phyloP scores from a whole-genome alignment of 1,140 invertebrate genomes.

The Macrotrachela quadricornifera region DNA sequence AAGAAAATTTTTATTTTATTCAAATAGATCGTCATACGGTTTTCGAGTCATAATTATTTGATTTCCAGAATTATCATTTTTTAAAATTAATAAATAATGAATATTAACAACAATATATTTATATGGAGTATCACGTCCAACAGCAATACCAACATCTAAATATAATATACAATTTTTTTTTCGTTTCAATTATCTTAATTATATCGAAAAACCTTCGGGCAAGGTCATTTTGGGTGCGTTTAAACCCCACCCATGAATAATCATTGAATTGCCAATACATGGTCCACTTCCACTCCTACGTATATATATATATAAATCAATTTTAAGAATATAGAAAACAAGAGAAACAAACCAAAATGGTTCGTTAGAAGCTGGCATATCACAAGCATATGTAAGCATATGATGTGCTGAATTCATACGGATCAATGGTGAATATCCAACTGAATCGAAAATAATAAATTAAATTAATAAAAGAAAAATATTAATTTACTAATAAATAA shows the following conservation, averaged over 20 bases:
- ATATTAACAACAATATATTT: slow-evolving; percentile 55
- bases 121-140: slow-evolving; percentile 32
- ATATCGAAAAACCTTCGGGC: slow-evolving; percentile 41
- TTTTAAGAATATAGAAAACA: slow-evolving; percentile 52
- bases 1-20: not conserved
- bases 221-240: slow-evolving; percentile 65
- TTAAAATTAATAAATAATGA: slow-evolving; percentile 55
- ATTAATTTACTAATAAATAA: too few species aligned
- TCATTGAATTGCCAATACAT: slow-evolving; percentile 24
- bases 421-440: slow-evolving; percentile 46
- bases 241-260: slow-evolving; percentile 87
- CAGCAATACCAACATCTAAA: slow-evolving; percentile 34
- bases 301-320: not conserved
- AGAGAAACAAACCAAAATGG: too few species aligned
- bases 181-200: too few species aligned
- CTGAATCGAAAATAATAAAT: too few species aligned
- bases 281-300: too few species aligned
- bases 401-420: slow-evolving; percentile 75
- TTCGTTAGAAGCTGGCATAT: slow-evolving; percentile 44
- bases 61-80: slow-evolving; percentile 58
- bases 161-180: too few species aligned
- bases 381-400: slow-evolving; percentile 81
- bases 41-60: slow-evolving; percentile 50
- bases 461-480: too few species aligned
- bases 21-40: slow-evolving; percentile 36